Evolutionary conservation across 2,113 vertebrate species (phyloP).

Genomic region (Porphyrio hochstetteri): DNA sequence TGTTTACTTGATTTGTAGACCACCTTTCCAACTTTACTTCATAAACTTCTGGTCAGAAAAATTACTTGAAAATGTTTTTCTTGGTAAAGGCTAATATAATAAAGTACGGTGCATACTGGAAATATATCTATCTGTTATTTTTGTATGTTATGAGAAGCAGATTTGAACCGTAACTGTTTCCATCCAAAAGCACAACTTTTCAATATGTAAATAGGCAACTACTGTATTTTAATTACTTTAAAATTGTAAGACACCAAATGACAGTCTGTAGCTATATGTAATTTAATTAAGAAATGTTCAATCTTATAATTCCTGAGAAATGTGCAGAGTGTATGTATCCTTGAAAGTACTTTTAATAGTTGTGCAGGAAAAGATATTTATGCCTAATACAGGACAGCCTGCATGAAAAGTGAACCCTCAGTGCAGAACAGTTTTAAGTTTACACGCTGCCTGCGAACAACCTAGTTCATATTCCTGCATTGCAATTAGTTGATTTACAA

Average conservation of each 20-base stretch:
- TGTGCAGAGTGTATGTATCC: neutral
- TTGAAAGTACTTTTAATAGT: neutral
- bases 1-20: constrained; percentile 22
- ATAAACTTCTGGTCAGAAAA: neutral
- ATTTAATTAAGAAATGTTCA: neutral
- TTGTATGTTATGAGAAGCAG: neutral
- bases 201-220: neutral
- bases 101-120: neutral
- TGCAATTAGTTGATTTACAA: neutral
- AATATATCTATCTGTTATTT: constrained; percentile 17
- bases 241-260: neutral
- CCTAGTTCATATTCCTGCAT: neutral
- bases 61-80: neutral
- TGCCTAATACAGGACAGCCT: neutral
- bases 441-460: neutral
- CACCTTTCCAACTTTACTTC: neutral
- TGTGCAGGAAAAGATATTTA: neutral
- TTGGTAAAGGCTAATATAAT: constrained; percentile 6
- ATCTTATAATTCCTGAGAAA: neutral
- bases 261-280: neutral
- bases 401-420: neutral
- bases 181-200: constrained; percentile 5
- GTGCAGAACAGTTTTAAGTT: neutral
- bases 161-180: neutral
- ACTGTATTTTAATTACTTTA: neutral